Base-by-base conservation (phyloP, 1,140 invertebrate genomes). In the Nephila pilipes region DNA sequence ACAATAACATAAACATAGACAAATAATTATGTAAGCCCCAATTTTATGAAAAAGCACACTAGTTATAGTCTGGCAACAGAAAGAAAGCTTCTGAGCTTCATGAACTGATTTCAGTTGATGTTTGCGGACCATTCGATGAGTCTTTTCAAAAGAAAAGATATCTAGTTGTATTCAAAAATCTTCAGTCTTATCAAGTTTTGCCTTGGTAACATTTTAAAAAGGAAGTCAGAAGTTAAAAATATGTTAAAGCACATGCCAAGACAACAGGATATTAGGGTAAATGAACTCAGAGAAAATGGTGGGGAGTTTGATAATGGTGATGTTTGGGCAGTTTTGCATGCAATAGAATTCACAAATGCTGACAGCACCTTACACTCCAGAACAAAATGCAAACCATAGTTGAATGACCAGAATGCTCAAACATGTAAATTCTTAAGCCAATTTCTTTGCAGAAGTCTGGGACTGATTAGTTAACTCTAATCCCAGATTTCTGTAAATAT, bases 301-400 rank as follows among this genome's bases (percentile, higher is more conserved):
- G 46, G 16, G 91, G 46, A 94, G 58, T 94, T 90, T 65, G 75
- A 36, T 36, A 81, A 93, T n/a, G 22, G n/a, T 0, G 22, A 57
- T 36, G 54, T 93, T 22, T 22, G 29, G 32, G 22, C 2, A 46
- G 60, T 69, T 32, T 38, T 93, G 18, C 8, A 10, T 69, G 2
- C 60, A 54, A 57, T 60, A 20, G 69, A 63, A 22, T 88, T 94
- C 1, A 69, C 22, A 93, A n/a, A 32, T 65, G 36, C 22, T 93
- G 20, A 80, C 92, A 65, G 93, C 92, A 29, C 38, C 92, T 29
- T 94, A 89, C 60, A 89, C 85, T 6, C 85, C 93, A 29, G 63
- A 90, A 85, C 92, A 93, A 20, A 93, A 94, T 80, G 91, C 83
- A 8, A 6, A 90, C 92, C 6, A 75, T 94, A 1, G 88, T 92